Base-by-base conservation (phyloP, 2,888 invertebrate genomes). In the Zhuqinia jingwanae region DNA sequence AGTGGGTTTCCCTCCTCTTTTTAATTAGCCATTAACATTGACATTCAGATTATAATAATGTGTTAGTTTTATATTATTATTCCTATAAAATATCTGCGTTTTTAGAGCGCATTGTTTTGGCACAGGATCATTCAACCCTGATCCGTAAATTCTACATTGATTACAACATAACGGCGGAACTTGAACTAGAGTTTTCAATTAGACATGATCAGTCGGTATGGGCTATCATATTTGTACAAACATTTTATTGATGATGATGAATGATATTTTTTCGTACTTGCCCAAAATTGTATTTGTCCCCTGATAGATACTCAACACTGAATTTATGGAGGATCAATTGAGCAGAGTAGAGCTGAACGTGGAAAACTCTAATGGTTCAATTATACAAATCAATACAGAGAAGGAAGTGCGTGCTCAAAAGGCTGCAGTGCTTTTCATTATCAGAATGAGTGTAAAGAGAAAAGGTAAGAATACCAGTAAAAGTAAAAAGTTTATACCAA, bases 371-470 rank as follows among this genome's bases (percentile, higher is more conserved):
- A 89, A 90, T 56, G 90, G 89, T 1, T 22, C 80, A 0, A 30
- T 90, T 0, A 75, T 90, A 2, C 85, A 84, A 25, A 82, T 89
- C 5, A 85, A 88, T 27, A 89, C 89, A 0, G 89, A 90, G 36
- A 80, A 87, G 22, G 73, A 77, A 76, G 22, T 81, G 1, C 15
- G 50, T n/a, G 85, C 88, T 11, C 53, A 76, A 30, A 20, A 53
- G 25, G 88, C 89, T 22, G 68, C 87, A 0, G 88, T 89, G 1
- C 53, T 27, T 10, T 90, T 88, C 36, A 68, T 70, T 5, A 60
- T 89, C 47, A 30, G 47, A 1, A 56, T 90, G 0, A 77, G 58
- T 22, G 58, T 89, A 0, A 87, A 81, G 13, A 75, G 50, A 15
- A 68, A 45, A 20, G 8, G 83, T 87, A 78, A 60, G 65, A 27